phyloP scores from a whole-genome alignment of 2,113 vertebrate species.

The Forbesichthys agassizii region DNA sequence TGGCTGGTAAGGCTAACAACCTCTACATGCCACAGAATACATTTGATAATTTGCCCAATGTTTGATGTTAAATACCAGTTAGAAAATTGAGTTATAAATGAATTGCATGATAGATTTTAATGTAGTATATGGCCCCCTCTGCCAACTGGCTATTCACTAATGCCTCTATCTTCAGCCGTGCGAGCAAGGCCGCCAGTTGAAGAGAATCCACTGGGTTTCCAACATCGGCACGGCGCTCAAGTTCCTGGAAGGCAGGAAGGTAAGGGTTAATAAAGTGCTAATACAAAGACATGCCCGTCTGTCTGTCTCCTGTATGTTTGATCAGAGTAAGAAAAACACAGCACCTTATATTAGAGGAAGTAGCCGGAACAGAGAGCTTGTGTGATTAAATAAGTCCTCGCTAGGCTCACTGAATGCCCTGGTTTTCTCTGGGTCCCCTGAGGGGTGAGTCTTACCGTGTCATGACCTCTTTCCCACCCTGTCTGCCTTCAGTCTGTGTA shows the following conservation, averaged over 20 bases:
- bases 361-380: conserved; percentile 31
- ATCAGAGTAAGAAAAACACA: neutral
- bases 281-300: conserved; percentile 4
- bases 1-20: neutral
- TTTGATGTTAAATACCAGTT: neutral
- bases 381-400: conserved; percentile 49
- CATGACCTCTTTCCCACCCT: conserved; percentile 68
- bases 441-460: conserved; percentile 49
- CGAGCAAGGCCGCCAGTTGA: conserved; percentile 92
- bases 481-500: conserved; percentile 84
- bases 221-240: conserved; percentile 95
- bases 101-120: neutral
- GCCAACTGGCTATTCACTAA: neutral
- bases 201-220: conserved; percentile 94
- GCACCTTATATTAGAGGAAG: conserved; percentile 18
- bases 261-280: conserved; percentile 57
- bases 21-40: neutral
- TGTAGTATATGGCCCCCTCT: neutral
- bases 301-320: neutral
- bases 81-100: neutral
- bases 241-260: conserved; percentile 96
- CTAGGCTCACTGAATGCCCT: conserved; percentile 39
- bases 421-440: conserved; percentile 47
- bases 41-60: neutral
- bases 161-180: conserved; percentile 79